phyloP scores from a whole-genome alignment of 2,113 vertebrate genomes.

The Caloenas nicobarica region DNA sequence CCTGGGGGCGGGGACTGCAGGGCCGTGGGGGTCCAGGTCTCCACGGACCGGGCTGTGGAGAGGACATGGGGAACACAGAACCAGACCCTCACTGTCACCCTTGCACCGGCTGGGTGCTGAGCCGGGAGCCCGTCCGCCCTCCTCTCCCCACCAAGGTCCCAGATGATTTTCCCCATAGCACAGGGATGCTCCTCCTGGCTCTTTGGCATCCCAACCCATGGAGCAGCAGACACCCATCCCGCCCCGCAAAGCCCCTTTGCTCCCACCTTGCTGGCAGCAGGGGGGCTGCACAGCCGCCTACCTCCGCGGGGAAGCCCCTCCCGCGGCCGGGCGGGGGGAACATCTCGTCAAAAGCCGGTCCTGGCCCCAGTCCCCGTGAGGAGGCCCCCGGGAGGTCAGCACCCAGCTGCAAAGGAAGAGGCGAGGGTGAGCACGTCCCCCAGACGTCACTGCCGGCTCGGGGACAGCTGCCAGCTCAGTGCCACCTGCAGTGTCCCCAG shows the following conservation, averaged over 20 bases:
- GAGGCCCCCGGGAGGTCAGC: background rate
- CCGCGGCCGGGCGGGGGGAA: fast-evolving
- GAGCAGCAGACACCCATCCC: fast-evolving
- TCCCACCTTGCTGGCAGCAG: background rate
- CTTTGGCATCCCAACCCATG: fast-evolving
- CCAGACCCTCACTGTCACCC: background rate
- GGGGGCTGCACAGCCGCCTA: background rate
- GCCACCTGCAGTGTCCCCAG: background rate
- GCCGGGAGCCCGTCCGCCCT: fast-evolving
- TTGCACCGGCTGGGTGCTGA: background rate
- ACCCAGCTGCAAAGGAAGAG: background rate
- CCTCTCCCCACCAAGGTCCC: fast-evolving
- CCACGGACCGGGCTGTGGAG: fast-evolving
- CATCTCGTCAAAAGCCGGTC: background rate
- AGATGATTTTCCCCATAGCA: fast-evolving
- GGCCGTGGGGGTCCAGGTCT: fast-evolving
- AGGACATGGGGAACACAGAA: background rate
- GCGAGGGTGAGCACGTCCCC: background rate
- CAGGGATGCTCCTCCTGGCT: fast-evolving
- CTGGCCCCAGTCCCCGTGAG: fast-evolving
- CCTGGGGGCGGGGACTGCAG: fast-evolving
- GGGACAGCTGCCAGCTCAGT: background rate
- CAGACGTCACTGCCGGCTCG: background rate
- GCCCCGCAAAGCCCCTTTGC: fast-evolving
- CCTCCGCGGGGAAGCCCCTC: background rate